Evolutionary conservation across 2,888 invertebrate genomes (phyloP), one percentile per base, ranked within the genome.

Genomic region (Onthophagus sagittarius): DNA sequence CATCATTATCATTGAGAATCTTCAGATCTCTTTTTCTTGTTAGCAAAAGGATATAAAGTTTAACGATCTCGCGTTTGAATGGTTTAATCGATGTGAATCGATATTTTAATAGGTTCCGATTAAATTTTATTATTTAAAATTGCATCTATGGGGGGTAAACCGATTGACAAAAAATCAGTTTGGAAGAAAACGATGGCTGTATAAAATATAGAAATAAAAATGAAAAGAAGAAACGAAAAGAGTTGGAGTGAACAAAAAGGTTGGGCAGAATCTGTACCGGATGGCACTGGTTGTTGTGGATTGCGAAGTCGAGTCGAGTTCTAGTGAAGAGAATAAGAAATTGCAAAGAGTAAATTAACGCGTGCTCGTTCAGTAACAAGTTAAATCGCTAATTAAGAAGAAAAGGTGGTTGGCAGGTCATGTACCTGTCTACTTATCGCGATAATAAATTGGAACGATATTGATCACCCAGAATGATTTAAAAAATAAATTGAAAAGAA

Each of bases 261-360:
- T 23, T 67, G 5, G 31, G 15, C 67, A 15, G 13, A 67, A 14
- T 23, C 31, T 67, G 32, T n/a, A 32, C 32, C 23, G 31, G 67
- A 15, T 31, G 23, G 32, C 31, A 23, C 32, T n/a, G 9, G 64
- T 13, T 14, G 64, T 64, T 64, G 23, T 15, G 15, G 23, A 64
- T 67, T n/a, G 23, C 32, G 15, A 23, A 13, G 67, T 11, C n/a
- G 15, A 53, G n/a, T 71, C 70, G n/a, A 11, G 53, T 15, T 13
- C 62, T 15, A 14, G 11, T 32, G 63, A 15, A 53, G 13, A 62
- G 70, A 72, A 74, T 75, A 72, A 71, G 63, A 53, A 75, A 69
- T 71, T 73, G 53, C 71, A 75, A 75, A 71, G 73, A 72, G 74
- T 73, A 73, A 75, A 73, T 75, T 71, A 75, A 75, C 69, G 64